Base-by-base conservation (phyloP, 2,888 invertebrate genomes). In the Bugula neritina region DNA sequence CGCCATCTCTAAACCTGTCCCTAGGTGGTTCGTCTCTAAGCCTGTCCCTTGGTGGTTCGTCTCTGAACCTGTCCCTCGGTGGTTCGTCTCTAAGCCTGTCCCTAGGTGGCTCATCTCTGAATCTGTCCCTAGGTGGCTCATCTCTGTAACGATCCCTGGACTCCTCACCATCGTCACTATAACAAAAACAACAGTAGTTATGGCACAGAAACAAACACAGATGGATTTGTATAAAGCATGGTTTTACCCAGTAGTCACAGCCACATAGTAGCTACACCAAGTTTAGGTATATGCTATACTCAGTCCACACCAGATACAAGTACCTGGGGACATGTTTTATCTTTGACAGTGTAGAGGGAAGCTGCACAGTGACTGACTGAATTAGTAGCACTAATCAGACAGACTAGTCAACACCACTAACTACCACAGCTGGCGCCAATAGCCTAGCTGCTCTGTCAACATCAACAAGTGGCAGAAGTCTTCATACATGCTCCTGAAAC, bases 41-140 rank as follows among this genome's bases (percentile, higher is more conserved):
- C 2, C 73, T 73, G 58, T 75, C 76, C 54, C 73, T 73, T 43
- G 43, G 43, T 43, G 43, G 43, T 43, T 43, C 43, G 17, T 43
- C 43, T 17, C 43, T 43, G n/a, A 71, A 71, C 2, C 73, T 73
- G 58, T 75, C 76, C 54, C 73, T 73, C 17, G 43, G 43, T 43
- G 43, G 43, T 43, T 43, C 69, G 13, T 73, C 72, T 17, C 69
- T 69, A 21, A 17, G 27, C 13, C 70, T 69, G 5, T 72, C 72
- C 25, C 70, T 25, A 54, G n/a, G 13, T 35, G 57, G 57, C n/a
- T 27, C 27, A 27, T 73, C 71, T 71, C 70, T 69, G 29, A 71
- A 71, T 3, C 73, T 73, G 58, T 75, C 76, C 54, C 73, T 73
- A 10, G 43, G 43, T 43, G 43, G 43, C 17, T 43, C 43, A 43